These are phyloP conservation scores for Physocephala rufipes DNA, from an alignment of 2,888 invertebrate genomes.

Conservation along the genomic window DNA sequence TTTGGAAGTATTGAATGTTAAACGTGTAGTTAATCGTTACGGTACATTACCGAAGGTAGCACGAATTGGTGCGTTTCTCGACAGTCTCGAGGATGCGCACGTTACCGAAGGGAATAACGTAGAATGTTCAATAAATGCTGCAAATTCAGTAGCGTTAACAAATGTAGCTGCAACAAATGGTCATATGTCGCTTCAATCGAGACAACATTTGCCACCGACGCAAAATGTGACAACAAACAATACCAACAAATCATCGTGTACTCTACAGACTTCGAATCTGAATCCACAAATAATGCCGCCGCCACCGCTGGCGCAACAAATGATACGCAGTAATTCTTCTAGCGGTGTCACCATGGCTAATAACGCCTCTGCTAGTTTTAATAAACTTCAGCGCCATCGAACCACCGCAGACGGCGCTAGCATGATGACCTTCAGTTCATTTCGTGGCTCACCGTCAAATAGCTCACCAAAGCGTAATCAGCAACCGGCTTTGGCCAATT, in stretches of 20 bases:
- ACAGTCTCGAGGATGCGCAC: slow-evolving; percentile 79
- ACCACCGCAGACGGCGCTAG: slow-evolving; percentile 68
- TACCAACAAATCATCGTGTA: slow-evolving; percentile 29
- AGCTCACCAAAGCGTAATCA: slow-evolving; percentile 77
- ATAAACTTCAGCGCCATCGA: slow-evolving; percentile 69
- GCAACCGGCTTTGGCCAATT: slow-evolving; percentile 80
- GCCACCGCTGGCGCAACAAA: slow-evolving; percentile 69
- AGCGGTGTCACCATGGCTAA: slow-evolving; percentile 79
- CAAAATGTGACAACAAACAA: not conserved
- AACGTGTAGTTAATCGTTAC: slow-evolving; percentile 92
- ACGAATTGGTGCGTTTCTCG: slow-evolving; percentile 94
- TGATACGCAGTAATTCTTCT: slow-evolving; percentile 90
- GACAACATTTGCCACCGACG: slow-evolving; percentile 18
- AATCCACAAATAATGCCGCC: slow-evolving; percentile 48
- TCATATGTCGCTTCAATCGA: slow-evolving; percentile 34
- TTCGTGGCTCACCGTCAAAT: slow-evolving; percentile 73
- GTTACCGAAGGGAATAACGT: slow-evolving; percentile 28
- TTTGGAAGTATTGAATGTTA: slow-evolving; percentile 94
- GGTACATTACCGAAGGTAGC: slow-evolving; percentile 97
- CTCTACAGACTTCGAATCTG: slow-evolving; percentile 43
- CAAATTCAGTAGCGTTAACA: slow-evolving; percentile 44
- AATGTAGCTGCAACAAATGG: slow-evolving; percentile 44
- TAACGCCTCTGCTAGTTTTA: slow-evolving; percentile 71
- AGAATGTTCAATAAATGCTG: slow-evolving; percentile 23
- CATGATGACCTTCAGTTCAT: slow-evolving; percentile 67